These are phyloP conservation scores for Scaptomyza reducta DNA, from an alignment of 2,888 invertebrate genomes.

Conservation along the genomic window DNA sequence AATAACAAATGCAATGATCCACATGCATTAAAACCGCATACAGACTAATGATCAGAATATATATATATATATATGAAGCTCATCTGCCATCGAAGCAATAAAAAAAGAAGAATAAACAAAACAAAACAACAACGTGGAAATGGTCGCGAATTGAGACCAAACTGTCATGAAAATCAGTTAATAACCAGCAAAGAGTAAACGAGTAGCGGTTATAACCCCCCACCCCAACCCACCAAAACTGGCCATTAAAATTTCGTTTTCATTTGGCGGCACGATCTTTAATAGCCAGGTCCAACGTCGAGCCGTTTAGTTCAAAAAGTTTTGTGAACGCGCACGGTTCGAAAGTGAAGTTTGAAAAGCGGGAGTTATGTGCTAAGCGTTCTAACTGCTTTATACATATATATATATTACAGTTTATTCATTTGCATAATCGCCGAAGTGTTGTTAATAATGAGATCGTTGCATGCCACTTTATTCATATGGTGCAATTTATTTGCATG, in stretches of 20 bases:
- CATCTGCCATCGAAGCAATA: constrained; percentile 43
- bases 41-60: constrained; percentile 34
- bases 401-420: neutral
- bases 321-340: constrained; percentile 59
- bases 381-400: neutral
- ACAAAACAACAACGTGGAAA: constrained; percentile 50
- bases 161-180: constrained; percentile 77
- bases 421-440: constrained; percentile 18
- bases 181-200: constrained; percentile 47
- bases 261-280: constrained; percentile 62
- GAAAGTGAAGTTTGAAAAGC: constrained; percentile 15
- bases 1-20: constrained; percentile 30
- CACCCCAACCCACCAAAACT: constrained; percentile 19
- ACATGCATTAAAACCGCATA: neutral
- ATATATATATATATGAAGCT: neutral
- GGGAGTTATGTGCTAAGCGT: constrained; percentile 18
- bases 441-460: constrained; percentile 42
- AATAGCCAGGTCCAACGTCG: constrained; percentile 30
- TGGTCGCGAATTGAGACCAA: constrained; percentile 72
- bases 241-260: constrained; percentile 67
- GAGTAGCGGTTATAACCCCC: constrained; percentile 15
- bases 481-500: constrained; percentile 51
- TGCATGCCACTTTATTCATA: constrained; percentile 43
- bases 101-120: constrained; percentile 41
- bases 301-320: constrained; percentile 56